phyloP scores from a whole-genome alignment of 2,113 vertebrate species.

The Mastomys coucha region DNA sequence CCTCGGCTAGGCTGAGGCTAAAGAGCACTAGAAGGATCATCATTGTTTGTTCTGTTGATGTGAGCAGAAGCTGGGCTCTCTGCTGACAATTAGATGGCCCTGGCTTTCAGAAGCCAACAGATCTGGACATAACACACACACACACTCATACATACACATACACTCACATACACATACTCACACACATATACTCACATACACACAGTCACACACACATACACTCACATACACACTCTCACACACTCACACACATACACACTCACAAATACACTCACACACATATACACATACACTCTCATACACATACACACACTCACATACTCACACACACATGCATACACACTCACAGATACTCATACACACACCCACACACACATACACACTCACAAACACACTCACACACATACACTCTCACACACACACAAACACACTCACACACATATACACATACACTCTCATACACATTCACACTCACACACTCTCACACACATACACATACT shows the following conservation, averaged over 20 bases:
- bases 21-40: accelerated
- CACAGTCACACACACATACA: neutral
- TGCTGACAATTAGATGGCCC: neutral
- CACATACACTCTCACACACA: neutral
- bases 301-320: neutral
- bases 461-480: too few relatives aligned
- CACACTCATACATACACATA: neutral
- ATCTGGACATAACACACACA: neutral
- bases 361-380: neutral
- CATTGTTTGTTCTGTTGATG: neutral
- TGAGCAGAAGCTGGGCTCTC: neutral
- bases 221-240: neutral
- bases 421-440: neutral
- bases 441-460: too few relatives aligned
- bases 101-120: neutral
- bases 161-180: neutral
- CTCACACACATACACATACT: neutral
- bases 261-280: neutral
- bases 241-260: neutral
- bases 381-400: neutral
- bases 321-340: too few relatives aligned
- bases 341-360: neutral
- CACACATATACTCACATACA: too few relatives aligned
- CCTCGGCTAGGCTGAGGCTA: neutral
- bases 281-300: too few relatives aligned